phyloP scores from a whole-genome alignment of 2,113 vertebrate species.

The Ceratotherium simum region DNA sequence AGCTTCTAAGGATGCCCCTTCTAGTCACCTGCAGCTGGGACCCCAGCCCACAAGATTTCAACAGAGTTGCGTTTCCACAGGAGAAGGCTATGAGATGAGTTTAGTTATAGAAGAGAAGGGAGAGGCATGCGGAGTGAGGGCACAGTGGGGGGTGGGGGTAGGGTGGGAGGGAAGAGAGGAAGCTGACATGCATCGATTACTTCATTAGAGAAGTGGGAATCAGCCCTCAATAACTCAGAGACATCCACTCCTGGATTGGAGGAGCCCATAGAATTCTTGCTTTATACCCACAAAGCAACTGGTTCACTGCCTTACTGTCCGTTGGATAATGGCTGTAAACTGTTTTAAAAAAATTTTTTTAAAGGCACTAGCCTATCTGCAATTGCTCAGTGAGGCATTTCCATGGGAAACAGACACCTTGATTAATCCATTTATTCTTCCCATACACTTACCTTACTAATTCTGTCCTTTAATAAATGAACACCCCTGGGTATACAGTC shows the following conservation, averaged over 20 bases:
- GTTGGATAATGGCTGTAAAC: not conserved
- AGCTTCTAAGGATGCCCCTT: not conserved
- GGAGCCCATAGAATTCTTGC: not conserved
- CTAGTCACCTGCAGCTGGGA: not conserved
- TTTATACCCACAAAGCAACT: not conserved
- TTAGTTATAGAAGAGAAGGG: not conserved
- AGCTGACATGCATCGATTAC: not conserved
- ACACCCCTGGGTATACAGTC: not conserved
- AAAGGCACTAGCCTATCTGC: not conserved
- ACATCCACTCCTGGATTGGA: not conserved
- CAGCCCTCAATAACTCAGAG: not conserved
- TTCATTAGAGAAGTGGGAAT: not conserved
- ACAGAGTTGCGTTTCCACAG: not conserved
- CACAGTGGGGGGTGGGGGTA: fast-evolving
- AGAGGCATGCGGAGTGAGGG: not conserved
- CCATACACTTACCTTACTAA: not conserved
- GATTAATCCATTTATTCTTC: not conserved
- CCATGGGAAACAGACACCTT: not conserved
- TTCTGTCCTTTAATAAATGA: not conserved
- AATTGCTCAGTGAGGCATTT: constrained; percentile 8
- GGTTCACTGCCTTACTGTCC: not conserved
- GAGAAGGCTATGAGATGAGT: not conserved
- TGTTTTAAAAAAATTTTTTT: not conserved
- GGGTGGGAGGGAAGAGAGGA: fast-evolving
- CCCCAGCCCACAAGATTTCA: not conserved